phyloP scores from a whole-genome alignment of 2,113 vertebrate species.

The Mus musculus region GRCm39 chr9:75002001-75002500 shows the following conservation, averaged over 20 bases:
- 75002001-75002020: background rate
- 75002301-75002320: background rate
- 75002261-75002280: slow-evolving; percentile 58
- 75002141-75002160: slow-evolving; percentile 9
- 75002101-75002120: background rate
- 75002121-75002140: background rate
- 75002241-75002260: slow-evolving; percentile 58
- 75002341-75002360: background rate
- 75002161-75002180: slow-evolving; percentile 20
- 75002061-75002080: background rate
- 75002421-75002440: slow-evolving; percentile 24
- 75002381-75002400: background rate
- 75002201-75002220: slow-evolving; percentile 43
- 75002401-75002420: background rate
- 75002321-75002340: slow-evolving; percentile 42
- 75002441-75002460: background rate
- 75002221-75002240: background rate
- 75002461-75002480: slow-evolving; percentile 12
- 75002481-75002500: background rate
- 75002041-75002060: background rate
- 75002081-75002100: background rate
- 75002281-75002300: slow-evolving; percentile 47
- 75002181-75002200: background rate
- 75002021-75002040: background rate
- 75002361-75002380: background rate